These are phyloP conservation scores for Ephydatia muelleri DNA, from an alignment of 37 sponge, comb jelly and placozoan species.

Conservation along the genomic window DNA sequence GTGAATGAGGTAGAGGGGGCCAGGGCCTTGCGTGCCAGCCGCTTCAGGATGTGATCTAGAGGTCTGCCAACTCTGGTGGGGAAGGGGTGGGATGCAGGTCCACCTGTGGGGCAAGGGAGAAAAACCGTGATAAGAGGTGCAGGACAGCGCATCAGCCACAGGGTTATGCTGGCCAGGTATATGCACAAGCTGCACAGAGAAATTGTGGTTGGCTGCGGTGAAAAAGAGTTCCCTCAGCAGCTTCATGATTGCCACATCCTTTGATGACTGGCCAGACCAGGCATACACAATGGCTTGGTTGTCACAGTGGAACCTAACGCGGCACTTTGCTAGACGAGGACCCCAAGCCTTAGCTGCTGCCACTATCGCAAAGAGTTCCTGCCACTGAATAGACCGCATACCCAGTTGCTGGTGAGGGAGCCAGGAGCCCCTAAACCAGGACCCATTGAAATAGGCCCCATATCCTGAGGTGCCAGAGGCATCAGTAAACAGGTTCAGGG, in stretches of 20 bases:
- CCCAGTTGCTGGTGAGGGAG: constrained; percentile 1
- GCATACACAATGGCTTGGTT: constrained; percentile 24
- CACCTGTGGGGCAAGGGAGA: constrained; percentile 16
- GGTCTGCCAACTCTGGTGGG: constrained; percentile 3
- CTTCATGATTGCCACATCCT: constrained; percentile 8
- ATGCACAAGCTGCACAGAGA: constrained; percentile 1
- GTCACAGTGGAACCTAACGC: constrained; percentile 30
- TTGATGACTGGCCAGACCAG: not conserved
- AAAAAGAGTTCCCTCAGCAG: constrained; percentile 22
- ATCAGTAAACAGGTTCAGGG: constrained; percentile 42
- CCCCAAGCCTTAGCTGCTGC: constrained; percentile 24
- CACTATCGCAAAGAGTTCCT: constrained; percentile 25
- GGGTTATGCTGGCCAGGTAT: constrained; percentile 30
- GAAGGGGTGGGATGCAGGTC: not conserved
- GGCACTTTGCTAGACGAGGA: not conserved
- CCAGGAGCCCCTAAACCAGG: constrained; percentile 44
- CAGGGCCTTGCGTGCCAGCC: not conserved
- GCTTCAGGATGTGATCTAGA: not conserved
- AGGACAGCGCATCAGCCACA: constrained; percentile 33
- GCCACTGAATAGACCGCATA: constrained; percentile 4
- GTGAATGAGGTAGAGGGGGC: constrained; percentile 27
- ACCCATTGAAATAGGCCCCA: constrained; percentile 34
- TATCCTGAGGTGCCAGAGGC: constrained; percentile 34
- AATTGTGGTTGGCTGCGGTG: constrained; percentile 2
- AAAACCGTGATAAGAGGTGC: constrained; percentile 10